Evolutionary conservation across 2,888 invertebrate species (phyloP), one percentile per base, ranked within the genome.

Genomic region (Apantesis nais): DNA sequence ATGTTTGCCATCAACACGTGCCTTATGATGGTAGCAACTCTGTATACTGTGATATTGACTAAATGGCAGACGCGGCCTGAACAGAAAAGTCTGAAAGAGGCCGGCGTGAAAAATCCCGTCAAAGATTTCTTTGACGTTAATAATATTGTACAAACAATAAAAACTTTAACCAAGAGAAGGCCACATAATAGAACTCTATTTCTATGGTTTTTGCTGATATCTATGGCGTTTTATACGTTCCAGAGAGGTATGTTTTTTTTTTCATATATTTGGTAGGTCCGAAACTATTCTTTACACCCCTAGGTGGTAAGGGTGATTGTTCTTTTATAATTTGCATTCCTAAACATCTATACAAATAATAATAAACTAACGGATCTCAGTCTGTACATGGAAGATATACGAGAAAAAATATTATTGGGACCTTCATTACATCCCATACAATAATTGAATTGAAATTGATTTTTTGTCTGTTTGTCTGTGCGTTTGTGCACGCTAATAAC

Each of bases 141-240:
- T 69, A 97, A 98, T 84, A 95, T 97, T 0, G 89, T 92, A 16
- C 95, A 96, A 39, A 97, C 98, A 0, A 74, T 97, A 1, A 89
- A 87, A 19, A 97, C 97, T 0, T 83, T 98, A 8, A 88, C 95
- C 0, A 97, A 96, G 82, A 94, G 90, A 63, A 94, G 98, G 19
- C 84, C 92, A 0, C 93, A 95, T 9, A 95, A 96, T 73, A 92
- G 96, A 16, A 95, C 97, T 76, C 84, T 95, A 48, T 97, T 96
- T 78, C 88, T 98, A 5, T 95, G 97, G 90, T 92, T 97, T 55
- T 89, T 98, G n/a, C 95, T 98, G 19, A 82, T 97, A 16, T 96
- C 97, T 29, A 97, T 98, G 97, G 96, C 96, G 0, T 93, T 97
- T 66, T 98, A 98, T 82, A 97, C 97, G 66, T 98, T 98, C 86